These are phyloP conservation scores for Monopterus albus DNA, from an alignment of 2,113 vertebrate genomes.

Conservation along the genomic window DNA sequence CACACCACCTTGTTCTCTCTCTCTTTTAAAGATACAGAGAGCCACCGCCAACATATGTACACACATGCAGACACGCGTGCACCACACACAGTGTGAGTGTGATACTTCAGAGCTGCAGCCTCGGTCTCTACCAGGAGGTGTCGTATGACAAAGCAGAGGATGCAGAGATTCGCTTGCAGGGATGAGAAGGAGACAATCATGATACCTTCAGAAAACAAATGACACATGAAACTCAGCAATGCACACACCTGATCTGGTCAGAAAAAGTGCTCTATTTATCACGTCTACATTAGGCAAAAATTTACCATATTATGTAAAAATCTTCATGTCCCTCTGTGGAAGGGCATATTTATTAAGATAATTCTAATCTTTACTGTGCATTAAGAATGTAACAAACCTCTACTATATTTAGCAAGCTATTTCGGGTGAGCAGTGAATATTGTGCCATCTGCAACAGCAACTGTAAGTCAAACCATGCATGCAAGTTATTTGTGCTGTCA, in stretches of 20 bases:
- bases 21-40: slow-evolving; percentile 49
- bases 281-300: too few species aligned
- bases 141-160: slow-evolving; percentile 43
- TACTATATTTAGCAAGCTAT: slow-evolving; percentile 41
- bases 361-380: slow-evolving; percentile 5
- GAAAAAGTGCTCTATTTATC: too few species aligned
- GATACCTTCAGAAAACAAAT: not conserved
- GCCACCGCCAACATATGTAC: slow-evolving; percentile 16
- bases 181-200: not conserved
- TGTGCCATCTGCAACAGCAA: slow-evolving; percentile 62
- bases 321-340: not conserved
- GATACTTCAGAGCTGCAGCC: slow-evolving; percentile 51
- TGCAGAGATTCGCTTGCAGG: slow-evolving; percentile 21
- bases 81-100: slow-evolving; percentile 16
- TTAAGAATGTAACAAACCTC: slow-evolving; percentile 18
- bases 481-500: slow-evolving; percentile 74
- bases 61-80: slow-evolving; percentile 21
- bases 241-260: slow-evolving; percentile 10
- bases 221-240: not conserved
- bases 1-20: slow-evolving; percentile 35
- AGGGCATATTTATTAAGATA: not conserved
- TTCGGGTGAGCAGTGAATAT: slow-evolving; percentile 42
- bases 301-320: not conserved
- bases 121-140: slow-evolving; percentile 71
- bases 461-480: slow-evolving; percentile 72